phyloP scores from a whole-genome alignment of 2,113 vertebrate species.

The Oryzias celebensis region DNA sequence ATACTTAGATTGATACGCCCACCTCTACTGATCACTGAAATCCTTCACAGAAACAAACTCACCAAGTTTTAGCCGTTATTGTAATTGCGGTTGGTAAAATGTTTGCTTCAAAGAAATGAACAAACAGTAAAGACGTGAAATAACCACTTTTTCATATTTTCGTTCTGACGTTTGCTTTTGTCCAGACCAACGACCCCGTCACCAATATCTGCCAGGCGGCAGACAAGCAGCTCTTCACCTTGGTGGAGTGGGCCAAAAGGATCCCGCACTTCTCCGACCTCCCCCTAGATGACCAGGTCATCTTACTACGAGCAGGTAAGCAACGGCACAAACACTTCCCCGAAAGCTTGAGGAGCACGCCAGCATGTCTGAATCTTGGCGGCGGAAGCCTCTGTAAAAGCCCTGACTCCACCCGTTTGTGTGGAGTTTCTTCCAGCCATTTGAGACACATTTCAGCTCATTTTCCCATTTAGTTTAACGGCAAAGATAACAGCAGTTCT shows the following conservation, averaged over 20 bases:
- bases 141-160: too few relatives aligned
- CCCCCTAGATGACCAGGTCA: constrained; percentile 92
- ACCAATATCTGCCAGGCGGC: constrained; percentile 97
- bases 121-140: too few relatives aligned
- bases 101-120: too few relatives aligned
- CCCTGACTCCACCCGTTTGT: constrained; percentile 28
- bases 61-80: too few relatives aligned
- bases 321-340: neutral
- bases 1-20: too few relatives aligned
- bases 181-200: constrained; percentile 91
- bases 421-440: constrained; percentile 23
- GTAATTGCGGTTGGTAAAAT: too few relatives aligned
- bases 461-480: constrained; percentile 45
- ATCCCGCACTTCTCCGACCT: constrained; percentile 94
- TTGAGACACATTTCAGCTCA: constrained; percentile 6
- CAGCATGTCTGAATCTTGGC: too few relatives aligned
- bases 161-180: neutral
- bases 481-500: constrained; percentile 48
- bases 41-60: too few relatives aligned
- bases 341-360: too few relatives aligned
- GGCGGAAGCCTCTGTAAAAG: too few relatives aligned
- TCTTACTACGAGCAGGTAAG: constrained; percentile 92
- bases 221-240: constrained; percentile 95
- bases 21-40: too few relatives aligned
- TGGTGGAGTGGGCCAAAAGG: constrained; percentile 95